phyloP scores from a whole-genome alignment of 2,888 invertebrate genomes.

The Melieria picta region DNA sequence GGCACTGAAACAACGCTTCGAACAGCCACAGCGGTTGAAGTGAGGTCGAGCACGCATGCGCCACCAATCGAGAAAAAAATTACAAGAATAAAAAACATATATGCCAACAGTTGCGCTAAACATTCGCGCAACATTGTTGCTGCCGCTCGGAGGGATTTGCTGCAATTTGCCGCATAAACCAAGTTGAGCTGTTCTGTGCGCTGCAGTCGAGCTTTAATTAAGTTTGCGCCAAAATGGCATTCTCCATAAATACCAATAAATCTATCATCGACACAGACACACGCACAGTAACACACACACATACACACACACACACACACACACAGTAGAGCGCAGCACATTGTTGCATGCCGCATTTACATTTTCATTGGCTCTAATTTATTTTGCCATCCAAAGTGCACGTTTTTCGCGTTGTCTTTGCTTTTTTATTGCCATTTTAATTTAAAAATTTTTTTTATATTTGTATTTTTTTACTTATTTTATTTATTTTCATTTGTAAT shows the following conservation, averaged over 20 bases:
- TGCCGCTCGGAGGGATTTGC: too few relatives aligned
- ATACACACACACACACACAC: background rate
- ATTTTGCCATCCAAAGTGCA: constrained; percentile 10
- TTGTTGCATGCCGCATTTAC: background rate
- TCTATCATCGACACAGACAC: constrained; percentile 35
- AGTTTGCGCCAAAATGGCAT: constrained; percentile 36
- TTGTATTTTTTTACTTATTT: background rate
- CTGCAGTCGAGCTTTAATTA: constrained; percentile 35
- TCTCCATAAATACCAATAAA: constrained; percentile 42
- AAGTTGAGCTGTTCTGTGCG: background rate
- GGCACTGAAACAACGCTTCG: too few relatives aligned
- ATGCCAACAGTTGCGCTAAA: too few relatives aligned
- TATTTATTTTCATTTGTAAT: too few relatives aligned
- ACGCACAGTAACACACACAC: background rate
- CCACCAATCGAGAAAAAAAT: too few relatives aligned
- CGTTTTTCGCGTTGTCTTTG: background rate
- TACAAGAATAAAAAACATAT: too few relatives aligned
- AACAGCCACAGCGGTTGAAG: too few relatives aligned
- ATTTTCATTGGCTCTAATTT: constrained; percentile 23
- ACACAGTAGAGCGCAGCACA: background rate
- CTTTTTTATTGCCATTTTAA: background rate
- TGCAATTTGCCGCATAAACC: background rate
- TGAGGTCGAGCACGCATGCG: too few relatives aligned
- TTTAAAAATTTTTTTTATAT: too few relatives aligned
- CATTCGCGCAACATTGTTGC: too few relatives aligned